A percentile compares a stretch with the other conserved stretches of the same genome.
These are phyloP conservation scores for Parotia lawesii DNA, from an alignment of 2,113 vertebrate species.

Conservation along the genomic window DNA sequence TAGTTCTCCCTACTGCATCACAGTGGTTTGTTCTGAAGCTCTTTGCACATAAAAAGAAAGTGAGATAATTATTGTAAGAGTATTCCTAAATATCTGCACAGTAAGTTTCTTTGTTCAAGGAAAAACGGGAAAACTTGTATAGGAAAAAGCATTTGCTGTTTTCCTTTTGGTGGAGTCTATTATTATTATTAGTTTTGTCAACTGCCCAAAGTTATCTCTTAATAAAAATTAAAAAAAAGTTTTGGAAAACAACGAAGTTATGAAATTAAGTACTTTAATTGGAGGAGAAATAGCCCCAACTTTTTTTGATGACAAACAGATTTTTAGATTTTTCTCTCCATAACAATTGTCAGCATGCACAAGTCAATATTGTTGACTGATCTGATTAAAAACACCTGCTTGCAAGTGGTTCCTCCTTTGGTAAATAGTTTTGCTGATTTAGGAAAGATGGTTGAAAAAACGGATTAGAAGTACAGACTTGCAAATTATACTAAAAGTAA, in stretches of 20 bases:
- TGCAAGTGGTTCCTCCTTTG: not conserved
- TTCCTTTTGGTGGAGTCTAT: not conserved
- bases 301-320: not conserved
- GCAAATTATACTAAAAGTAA: not conserved
- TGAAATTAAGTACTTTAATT: not conserved
- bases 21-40: not conserved
- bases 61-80: not conserved
- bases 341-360: not conserved
- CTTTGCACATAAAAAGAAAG: not conserved
- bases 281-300: not conserved
- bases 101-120: not conserved
- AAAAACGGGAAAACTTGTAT: not conserved
- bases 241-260: not conserved
- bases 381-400: slow-evolving; percentile 2
- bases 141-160: not conserved
- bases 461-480: not conserved
- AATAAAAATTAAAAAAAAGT: not conserved
- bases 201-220: not conserved
- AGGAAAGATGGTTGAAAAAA: not conserved
- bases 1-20: not conserved
- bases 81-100: not conserved
- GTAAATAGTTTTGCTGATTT: slow-evolving; percentile 1
- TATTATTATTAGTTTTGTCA: not conserved
- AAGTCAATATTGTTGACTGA: not conserved
- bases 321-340: not conserved